Evolutionary conservation across 2,797 vertebrate species (phyloP), one percentile per base, ranked within the genome.

Genomic region (Mallotus villosus): DNA sequence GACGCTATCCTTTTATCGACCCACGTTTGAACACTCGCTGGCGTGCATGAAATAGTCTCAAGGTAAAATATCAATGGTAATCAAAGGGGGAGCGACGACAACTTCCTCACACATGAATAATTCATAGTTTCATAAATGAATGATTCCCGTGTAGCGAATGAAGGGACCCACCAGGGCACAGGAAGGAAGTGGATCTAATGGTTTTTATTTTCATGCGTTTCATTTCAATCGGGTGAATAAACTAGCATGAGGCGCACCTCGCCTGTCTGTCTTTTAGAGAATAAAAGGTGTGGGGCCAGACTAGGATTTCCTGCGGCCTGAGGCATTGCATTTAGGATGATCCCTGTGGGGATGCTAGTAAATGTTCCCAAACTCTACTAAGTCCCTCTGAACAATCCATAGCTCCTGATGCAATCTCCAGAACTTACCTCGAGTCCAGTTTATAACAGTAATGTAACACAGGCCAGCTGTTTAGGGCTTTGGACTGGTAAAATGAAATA

Each of bases 351-450:
- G 37, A 71, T 7, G 16, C 85, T 73, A 73, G 74, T 83, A 82
- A 84, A 89, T 87, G 68, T 87, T 88, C 74, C 76, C 71, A 74
- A 89, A 83, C 83, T 78, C 81, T 78, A 66, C 69, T 67, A 63
- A 82, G 60, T 83, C 75, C 71, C 67, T 61, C 72, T 80, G 77
- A 76, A 74, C 49, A 73, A 81, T 82, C 68, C 72, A 67, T 49
- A 66, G 67, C 75, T 77, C 71, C 73, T 68, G 41, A 81, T 80
- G 74, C 59, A 77, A 76, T 88, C 85, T 82, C 81, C 81, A 72
- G 65, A 80, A 59, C 29, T 72, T 65, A 76, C 79, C 79, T 59
- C 78, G 58, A 82, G 83, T 78, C 79, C 75, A 70, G 75, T 68
- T 74, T 75, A 70, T 51, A 89, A 53, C 70, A 66, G 19, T 12